Conservation (phyloP, 1,140 invertebrate species). For the Augochlora pura region DNA sequence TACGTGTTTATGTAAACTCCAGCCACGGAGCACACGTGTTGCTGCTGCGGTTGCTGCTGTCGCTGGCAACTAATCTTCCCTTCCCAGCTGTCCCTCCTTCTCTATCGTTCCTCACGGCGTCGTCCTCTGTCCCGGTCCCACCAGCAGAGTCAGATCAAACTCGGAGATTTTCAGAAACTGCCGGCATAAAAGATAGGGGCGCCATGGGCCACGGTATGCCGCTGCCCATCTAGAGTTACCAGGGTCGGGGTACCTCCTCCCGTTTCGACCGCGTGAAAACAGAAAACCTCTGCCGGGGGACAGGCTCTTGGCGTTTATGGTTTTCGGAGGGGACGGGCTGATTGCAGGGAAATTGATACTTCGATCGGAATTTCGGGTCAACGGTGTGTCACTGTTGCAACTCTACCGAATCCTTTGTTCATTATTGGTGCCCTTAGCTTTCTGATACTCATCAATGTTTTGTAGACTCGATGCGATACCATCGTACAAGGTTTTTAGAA, state of each 20-base stretch:
- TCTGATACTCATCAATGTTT: no score
- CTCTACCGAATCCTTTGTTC: no score
- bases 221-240: constrained; percentile 74
- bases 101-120: not conserved
- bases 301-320: not conserved
- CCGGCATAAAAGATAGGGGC: constrained; percentile 76
- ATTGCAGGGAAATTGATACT: constrained; percentile 31
- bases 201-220: constrained; percentile 67
- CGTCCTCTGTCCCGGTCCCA: constrained; percentile 18
- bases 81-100: constrained; percentile 24
- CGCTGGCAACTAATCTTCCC: constrained; percentile 60
- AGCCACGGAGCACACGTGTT: constrained; percentile 57
- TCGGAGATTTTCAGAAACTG: constrained; percentile 74
- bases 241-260: constrained; percentile 48
- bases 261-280: constrained; percentile 9
- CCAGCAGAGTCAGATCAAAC: constrained; percentile 69
- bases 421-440: no score
- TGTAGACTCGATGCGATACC: no score
- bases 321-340: not conserved
- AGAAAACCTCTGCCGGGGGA: not conserved
- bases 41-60: constrained; percentile 58
- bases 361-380: constrained; percentile 20
- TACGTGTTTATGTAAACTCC: constrained; percentile 72
- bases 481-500: no score
- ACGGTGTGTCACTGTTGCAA: not conserved